Conservation (phyloP, 2,113 vertebrate genomes). For the Melanerpes formicivorus region DNA sequence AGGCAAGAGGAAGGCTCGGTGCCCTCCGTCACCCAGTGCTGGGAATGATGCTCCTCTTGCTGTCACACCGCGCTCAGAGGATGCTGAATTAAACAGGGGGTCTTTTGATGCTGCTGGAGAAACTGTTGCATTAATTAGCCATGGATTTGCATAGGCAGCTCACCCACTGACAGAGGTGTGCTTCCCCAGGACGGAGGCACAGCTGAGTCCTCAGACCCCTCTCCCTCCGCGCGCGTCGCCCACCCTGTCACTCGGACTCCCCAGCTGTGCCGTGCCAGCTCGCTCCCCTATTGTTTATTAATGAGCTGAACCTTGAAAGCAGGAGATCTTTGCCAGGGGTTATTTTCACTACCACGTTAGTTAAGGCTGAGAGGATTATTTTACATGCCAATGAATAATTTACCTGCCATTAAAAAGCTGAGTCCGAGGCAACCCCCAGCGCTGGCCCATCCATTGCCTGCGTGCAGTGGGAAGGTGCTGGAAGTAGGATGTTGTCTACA, state of each 20-base stretch:
- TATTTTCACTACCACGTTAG: slow-evolving; percentile 30
- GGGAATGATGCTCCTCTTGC: background rate
- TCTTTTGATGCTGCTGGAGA: slow-evolving; percentile 51
- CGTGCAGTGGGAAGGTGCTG: rapidly evolving
- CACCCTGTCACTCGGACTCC: rapidly evolving
- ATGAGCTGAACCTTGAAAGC: background rate
- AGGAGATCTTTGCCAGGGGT: slow-evolving; percentile 27
- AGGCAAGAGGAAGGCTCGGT: slow-evolving; percentile 6
- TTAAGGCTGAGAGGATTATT: slow-evolving; percentile 46
- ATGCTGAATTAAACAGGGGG: slow-evolving; percentile 63
- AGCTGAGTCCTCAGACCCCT: background rate
- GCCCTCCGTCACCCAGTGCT: slow-evolving; percentile 43
- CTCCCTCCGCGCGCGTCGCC: rapidly evolving
- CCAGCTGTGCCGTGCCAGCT: background rate
- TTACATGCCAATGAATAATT: slow-evolving; percentile 58
- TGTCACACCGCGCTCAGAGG: background rate
- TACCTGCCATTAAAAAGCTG: slow-evolving; percentile 16
- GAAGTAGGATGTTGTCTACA: background rate
- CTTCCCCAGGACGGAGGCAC: background rate
- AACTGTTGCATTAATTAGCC: slow-evolving; percentile 61
- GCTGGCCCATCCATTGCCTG: rapidly evolving
- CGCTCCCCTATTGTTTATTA: background rate
- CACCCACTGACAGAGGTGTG: background rate
- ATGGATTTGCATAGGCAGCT: slow-evolving; percentile 32
- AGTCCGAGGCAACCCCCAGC: background rate